Percentiles rank a stretch among this genome's conserved stretches.
phyloP scores from a whole-genome alignment of 2,113 vertebrate species.

The Nyctereutes procyonoides region DNA sequence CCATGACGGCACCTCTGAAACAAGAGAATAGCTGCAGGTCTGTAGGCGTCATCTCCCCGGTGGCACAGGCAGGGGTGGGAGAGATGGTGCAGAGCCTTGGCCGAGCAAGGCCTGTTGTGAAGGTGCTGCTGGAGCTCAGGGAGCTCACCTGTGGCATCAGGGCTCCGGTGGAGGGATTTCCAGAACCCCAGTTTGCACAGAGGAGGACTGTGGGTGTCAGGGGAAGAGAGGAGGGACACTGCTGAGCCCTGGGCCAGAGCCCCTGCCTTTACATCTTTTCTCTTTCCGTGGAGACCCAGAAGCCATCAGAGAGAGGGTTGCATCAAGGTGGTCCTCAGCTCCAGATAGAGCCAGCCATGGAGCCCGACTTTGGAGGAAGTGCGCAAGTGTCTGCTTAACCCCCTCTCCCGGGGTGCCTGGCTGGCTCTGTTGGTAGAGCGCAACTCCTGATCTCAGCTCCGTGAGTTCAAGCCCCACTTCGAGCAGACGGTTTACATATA shows the following conservation, averaged over 20 bases:
- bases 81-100: background rate
- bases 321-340: background rate
- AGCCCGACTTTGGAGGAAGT: background rate
- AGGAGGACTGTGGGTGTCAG: background rate
- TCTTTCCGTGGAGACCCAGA: background rate
- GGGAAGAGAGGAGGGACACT: accelerated
- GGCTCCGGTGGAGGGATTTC: background rate
- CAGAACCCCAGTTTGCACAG: background rate
- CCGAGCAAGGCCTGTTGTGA: background rate
- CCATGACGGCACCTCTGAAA: background rate
- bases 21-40: background rate
- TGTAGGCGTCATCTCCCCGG: accelerated
- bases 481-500: background rate
- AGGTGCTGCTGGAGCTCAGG: background rate
- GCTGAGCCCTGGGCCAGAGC: accelerated
- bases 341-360: background rate
- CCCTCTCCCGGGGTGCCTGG: background rate
- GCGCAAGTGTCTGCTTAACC: background rate
- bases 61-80: accelerated
- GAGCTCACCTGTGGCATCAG: too few species aligned
- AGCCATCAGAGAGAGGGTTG: background rate
- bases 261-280: background rate
- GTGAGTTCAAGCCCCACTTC: background rate
- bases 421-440: background rate
- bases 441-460: background rate